phyloP scores from a whole-genome alignment of 1,140 invertebrate species.

The Drosophila sulfurigaster region DNA sequence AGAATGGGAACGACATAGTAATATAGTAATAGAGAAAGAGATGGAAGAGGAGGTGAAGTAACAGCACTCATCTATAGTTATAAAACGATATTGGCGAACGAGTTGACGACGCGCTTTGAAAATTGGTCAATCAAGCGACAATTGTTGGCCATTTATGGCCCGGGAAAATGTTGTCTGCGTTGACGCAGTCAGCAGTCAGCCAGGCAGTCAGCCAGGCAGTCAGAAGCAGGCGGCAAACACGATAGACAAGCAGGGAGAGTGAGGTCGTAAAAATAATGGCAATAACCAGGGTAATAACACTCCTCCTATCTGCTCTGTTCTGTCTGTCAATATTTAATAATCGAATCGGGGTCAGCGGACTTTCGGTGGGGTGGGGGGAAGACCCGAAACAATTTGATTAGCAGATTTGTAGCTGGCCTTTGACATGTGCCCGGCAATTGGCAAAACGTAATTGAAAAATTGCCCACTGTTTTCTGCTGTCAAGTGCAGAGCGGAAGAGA shows the following conservation, averaged over 20 bases:
- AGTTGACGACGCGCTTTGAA: slow-evolving; percentile 56
- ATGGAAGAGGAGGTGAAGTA: background rate
- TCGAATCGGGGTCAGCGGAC: slow-evolving; percentile 57
- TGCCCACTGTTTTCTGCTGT: slow-evolving; percentile 44
- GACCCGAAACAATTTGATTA: slow-evolving; percentile 52
- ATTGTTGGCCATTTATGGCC: slow-evolving; percentile 73
- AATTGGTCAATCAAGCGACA: slow-evolving; percentile 81
- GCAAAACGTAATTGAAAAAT: slow-evolving; percentile 74
- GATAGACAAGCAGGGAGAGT: slow-evolving; percentile 13
- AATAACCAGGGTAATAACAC: slow-evolving; percentile 26
- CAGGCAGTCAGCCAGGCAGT: slow-evolving; percentile 1
- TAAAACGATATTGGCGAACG: slow-evolving; percentile 61
- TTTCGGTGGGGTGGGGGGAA: background rate
- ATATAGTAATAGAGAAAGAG: background rate
- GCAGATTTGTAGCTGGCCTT: slow-evolving; percentile 46
- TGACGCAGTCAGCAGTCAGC: slow-evolving; percentile 11
- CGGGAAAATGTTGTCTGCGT: slow-evolving; percentile 18
- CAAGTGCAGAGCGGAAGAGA: slow-evolving; percentile 45
- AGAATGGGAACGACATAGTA: slow-evolving; percentile 19
- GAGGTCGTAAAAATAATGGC: slow-evolving; percentile 30
- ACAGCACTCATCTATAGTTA: slow-evolving; percentile 5
- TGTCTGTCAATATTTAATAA: slow-evolving; percentile 58
- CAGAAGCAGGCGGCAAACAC: background rate
- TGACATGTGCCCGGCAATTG: slow-evolving; percentile 54
- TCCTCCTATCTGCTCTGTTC: background rate